These are phyloP conservation scores for Mustela lutreola DNA, from an alignment of 2,113 vertebrate genomes.

Conservation along the genomic window DNA sequence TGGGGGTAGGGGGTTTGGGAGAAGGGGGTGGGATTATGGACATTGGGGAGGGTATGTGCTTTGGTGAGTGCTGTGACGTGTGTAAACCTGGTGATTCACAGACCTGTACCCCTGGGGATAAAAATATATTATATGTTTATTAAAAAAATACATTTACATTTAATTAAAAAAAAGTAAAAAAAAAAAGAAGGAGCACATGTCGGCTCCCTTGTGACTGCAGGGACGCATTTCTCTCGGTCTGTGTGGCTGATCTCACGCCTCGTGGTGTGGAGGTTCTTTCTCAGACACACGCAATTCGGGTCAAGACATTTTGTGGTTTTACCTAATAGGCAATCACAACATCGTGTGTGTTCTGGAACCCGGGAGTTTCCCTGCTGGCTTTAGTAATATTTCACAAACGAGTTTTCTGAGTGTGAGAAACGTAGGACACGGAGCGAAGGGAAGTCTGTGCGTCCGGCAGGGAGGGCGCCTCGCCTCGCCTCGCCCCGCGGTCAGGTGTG, in stretches of 20 bases:
- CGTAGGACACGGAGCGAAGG: accelerated
- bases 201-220: accelerated
- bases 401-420: not conserved
- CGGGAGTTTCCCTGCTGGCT: accelerated
- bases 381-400: not conserved
- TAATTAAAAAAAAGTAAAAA: too few relatives aligned
- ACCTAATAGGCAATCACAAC: not conserved
- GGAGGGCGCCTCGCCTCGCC: not conserved
- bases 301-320: not conserved
- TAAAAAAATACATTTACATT: too few relatives aligned
- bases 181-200: not conserved
- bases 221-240: not conserved
- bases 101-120: too few relatives aligned
- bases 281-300: not conserved
- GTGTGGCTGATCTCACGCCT: not conserved
- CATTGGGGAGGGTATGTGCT: too few relatives aligned
- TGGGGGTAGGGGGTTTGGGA: too few relatives aligned
- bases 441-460: accelerated
- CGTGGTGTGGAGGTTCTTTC: not conserved
- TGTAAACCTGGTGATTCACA: too few relatives aligned
- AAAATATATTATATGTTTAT: too few relatives aligned
- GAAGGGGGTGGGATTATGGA: too few relatives aligned
- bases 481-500: not conserved
- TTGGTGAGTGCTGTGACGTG: too few relatives aligned
- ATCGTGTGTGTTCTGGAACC: not conserved